Base-by-base conservation (phyloP, 2,888 invertebrate genomes). In the Lasioglossum lativentre region DNA sequence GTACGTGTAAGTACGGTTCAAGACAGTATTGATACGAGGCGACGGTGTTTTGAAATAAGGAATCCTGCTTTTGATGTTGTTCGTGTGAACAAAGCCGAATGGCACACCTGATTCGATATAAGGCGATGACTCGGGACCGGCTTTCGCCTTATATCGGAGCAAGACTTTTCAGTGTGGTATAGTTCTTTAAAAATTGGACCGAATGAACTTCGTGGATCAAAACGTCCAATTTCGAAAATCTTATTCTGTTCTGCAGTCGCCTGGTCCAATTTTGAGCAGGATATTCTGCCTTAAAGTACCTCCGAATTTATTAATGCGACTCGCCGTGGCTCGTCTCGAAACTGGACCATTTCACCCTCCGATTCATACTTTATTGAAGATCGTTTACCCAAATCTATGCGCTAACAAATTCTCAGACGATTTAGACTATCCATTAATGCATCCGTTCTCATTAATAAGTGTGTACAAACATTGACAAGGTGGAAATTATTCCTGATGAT, bases 391-490 rank as follows among this genome's bases (percentile, higher is more conserved):
- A 19, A 38, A 38, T 68, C 68, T 38, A 23, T 19, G 23, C 34
- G 1, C 23, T 38, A 38, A 23, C 38, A 38, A 23, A 68, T 23
- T 68, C 68, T 34, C 68, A 68, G 38, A 68, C 68, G 68, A 38
- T 12, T 23, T 10, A 8, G 10, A 4, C 16, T 38, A 23, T 23
- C 4, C 19, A 68, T 38, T 68, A 38, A 34, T 38, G 12, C 38
- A 23, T 4, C 10, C 38, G 23, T 23, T 34, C 38, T 34, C 38
- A 34, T 68, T 68, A 34, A 68, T 23, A 23, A 38, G 34, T 38
- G 19, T 68, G 8, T 34, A 68, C 68, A 68, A 68, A 68, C 68
- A 68, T 68, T 19, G 68, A 38, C 68, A 38, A 38, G 68, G 23
- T 8, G 34, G 34, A 8, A 66, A 66, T 66, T 30, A 66, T 66